These are phyloP conservation scores for Lasioglossum vierecki DNA, from an alignment of 2,888 invertebrate genomes.

Conservation along the genomic window DNA sequence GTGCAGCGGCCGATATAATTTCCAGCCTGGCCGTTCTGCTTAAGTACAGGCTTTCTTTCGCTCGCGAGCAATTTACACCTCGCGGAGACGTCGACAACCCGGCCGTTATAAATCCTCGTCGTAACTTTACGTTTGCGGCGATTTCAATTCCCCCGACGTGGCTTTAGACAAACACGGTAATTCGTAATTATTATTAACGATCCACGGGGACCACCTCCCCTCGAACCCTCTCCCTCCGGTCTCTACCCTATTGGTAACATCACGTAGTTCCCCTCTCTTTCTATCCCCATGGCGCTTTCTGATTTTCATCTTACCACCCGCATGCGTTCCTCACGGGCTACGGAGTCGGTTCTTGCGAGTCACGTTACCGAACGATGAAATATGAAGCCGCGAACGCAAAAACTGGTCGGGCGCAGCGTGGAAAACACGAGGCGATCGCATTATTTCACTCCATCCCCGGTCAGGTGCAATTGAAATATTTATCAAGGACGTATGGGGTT, in stretches of 20 bases:
- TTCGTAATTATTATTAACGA: slow-evolving; percentile 83
- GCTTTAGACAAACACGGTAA: slow-evolving; percentile 79
- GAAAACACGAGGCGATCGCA: slow-evolving; percentile 50
- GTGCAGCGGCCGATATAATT: slow-evolving; percentile 56
- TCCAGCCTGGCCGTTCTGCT: slow-evolving; percentile 35
- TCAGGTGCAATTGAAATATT: slow-evolving; percentile 72
- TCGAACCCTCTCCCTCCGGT: not conserved
- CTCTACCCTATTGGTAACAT: not conserved
- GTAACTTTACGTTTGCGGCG: slow-evolving; percentile 81
- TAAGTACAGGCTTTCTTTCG: slow-evolving; percentile 64
- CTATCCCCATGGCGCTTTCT: slow-evolving; percentile 24
- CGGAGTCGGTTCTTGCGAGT: slow-evolving; percentile 44
- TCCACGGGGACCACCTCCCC: slow-evolving; percentile 59
- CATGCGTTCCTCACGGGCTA: slow-evolving; percentile 21
- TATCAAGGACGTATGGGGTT: slow-evolving; percentile 55
- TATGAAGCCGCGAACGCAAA: slow-evolving; percentile 54
- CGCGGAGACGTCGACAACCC: slow-evolving; percentile 28
- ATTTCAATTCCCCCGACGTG: slow-evolving; percentile 79
- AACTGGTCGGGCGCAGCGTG: slow-evolving; percentile 41
- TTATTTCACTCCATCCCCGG: slow-evolving; percentile 66
- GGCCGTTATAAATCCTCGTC: slow-evolving; percentile 79
- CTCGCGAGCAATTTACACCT: slow-evolving; percentile 60
- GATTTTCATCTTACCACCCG: slow-evolving; percentile 57
- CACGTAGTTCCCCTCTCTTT: not conserved
- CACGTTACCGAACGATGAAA: slow-evolving; percentile 69